A percentile compares a stretch with the other conserved stretches of the same genome.
phyloP scores from a whole-genome alignment of 2,797 vertebrate genomes.

The Chrysolophus pictus region DNA sequence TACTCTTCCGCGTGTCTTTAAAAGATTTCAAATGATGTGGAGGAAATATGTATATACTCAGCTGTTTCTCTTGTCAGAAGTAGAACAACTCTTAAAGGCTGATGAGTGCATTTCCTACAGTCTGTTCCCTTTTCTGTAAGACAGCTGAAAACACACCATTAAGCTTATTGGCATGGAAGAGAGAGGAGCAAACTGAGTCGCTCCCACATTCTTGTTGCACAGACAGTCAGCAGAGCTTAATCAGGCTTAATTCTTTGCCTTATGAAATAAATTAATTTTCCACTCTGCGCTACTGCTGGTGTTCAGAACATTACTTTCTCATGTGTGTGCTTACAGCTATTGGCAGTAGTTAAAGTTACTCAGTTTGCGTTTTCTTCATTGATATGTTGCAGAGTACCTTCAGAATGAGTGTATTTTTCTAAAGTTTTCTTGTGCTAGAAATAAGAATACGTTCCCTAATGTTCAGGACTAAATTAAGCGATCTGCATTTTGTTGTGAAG shows the following conservation, averaged over 20 bases:
- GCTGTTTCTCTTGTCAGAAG: too few relatives aligned
- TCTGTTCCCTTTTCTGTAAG: too few relatives aligned
- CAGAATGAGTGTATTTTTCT: not conserved
- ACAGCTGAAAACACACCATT: too few relatives aligned
- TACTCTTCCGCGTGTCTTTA: not conserved
- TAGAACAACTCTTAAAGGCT: too few relatives aligned
- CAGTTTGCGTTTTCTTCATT: accelerated
- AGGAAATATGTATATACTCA: too few relatives aligned
- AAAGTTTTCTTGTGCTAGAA: not conserved
- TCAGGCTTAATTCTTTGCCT: not conserved
- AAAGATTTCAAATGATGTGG: not conserved
- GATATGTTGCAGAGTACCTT: not conserved
- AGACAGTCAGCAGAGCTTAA: not conserved
- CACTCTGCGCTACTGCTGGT: not conserved
- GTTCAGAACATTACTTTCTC: not conserved
- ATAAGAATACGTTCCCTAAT: not conserved
- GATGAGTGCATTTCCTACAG: too few relatives aligned
- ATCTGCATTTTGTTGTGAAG: not conserved
- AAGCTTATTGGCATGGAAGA: too few relatives aligned
- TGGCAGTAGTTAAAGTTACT: not conserved
- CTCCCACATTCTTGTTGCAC: not conserved
- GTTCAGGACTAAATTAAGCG: not conserved
- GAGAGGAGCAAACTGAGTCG: not conserved
- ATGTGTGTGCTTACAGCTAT: not conserved
- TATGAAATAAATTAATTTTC: not conserved